These are phyloP conservation scores for Procambarus virginalis DNA, from an alignment of 1,140 invertebrate species.

Conservation along the genomic window DNA sequence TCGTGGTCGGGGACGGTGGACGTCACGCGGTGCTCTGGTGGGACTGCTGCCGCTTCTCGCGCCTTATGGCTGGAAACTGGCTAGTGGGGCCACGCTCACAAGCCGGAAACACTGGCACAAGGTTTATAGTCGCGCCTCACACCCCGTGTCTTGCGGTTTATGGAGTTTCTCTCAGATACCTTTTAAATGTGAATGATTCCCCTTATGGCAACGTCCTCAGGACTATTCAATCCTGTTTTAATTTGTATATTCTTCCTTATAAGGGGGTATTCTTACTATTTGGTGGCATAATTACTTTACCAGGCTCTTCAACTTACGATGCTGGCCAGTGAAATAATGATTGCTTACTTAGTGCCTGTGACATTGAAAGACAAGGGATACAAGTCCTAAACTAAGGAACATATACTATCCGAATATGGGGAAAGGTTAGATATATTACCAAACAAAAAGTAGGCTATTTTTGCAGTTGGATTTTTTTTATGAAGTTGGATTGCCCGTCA, in stretches of 20 bases:
- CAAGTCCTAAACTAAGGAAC: too few species aligned
- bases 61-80: conserved; percentile 29
- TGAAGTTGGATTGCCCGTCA: too few species aligned
- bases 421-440: too few species aligned
- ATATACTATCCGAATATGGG: too few species aligned
- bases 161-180: conserved; percentile 17
- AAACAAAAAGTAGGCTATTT: too few species aligned
- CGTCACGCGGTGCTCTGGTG: background rate
- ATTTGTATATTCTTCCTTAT: background rate
- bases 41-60: background rate
- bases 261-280: too few species aligned
- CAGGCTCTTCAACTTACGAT: too few species aligned
- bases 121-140: background rate
- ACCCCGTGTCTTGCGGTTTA: conserved; percentile 24
- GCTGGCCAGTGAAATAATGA: too few species aligned
- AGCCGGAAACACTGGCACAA: conserved; percentile 18
- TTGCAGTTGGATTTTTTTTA: too few species aligned
- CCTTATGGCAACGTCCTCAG: background rate
- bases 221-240: background rate
- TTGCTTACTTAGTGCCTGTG: too few species aligned
- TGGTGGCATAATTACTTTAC: too few species aligned
- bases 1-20: background rate
- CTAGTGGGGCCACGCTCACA: conserved; percentile 2
- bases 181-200: background rate
- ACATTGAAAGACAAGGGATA: too few species aligned